Evolutionary conservation across 2,888 invertebrate species (phyloP).

Genomic region (Siphonodentalium dalli): DNA sequence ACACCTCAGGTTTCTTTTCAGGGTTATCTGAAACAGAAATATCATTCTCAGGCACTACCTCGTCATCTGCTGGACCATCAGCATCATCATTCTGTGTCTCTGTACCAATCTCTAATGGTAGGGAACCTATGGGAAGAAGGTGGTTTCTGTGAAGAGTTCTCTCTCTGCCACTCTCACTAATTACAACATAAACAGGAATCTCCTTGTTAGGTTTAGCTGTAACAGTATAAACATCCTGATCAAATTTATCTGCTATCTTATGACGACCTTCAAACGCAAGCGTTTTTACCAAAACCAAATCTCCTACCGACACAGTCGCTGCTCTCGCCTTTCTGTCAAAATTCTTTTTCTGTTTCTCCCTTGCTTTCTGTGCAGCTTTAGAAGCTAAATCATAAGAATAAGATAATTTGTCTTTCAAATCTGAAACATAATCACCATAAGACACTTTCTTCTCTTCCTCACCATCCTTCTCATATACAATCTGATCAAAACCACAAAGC

Average conservation of each 20-base stretch:
- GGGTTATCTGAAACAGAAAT: too few species aligned
- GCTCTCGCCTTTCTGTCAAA: slow-evolving; percentile 3
- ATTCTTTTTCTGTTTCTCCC: slow-evolving; percentile 1
- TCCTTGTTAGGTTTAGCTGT: neutral
- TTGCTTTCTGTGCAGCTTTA: neutral
- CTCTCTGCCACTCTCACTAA: neutral
- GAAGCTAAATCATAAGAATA: neutral
- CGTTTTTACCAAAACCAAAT: slow-evolving; percentile 6
- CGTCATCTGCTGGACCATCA: too few species aligned
- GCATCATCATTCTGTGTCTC: too few species aligned
- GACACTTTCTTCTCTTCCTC: neutral
- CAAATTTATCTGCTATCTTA: slow-evolving; percentile 4
- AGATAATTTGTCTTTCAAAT: neutral
- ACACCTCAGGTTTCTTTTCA: too few species aligned
- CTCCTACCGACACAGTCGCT: neutral
- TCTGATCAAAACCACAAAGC: neutral
- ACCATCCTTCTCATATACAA: too few species aligned
- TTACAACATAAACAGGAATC: slow-evolving; percentile 1
- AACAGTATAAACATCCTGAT: slow-evolving; percentile 4
- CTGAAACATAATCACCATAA: neutral
- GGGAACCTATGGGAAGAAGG: too few species aligned
- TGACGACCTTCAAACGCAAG: neutral
- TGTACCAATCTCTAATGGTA: too few species aligned
- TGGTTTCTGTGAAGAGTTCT: slow-evolving; percentile 4
- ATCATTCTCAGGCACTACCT: too few species aligned